Conservation (phyloP, 35 echinoderm and acorn worm genomes). For the Hemicentrotus pulcherrimus region DNA sequence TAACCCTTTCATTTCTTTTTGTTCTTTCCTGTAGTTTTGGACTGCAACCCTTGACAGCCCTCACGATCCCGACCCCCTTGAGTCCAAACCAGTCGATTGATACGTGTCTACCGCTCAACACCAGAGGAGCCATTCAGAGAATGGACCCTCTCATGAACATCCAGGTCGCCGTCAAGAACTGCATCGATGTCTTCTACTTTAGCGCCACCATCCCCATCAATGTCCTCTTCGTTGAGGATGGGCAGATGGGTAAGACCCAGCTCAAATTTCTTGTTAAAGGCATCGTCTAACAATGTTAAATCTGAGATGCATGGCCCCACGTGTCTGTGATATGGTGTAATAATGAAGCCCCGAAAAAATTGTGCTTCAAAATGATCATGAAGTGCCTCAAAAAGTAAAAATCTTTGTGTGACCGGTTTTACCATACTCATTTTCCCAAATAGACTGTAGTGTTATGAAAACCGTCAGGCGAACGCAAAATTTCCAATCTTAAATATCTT, state of each 20-base stretch:
- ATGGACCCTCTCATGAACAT: conserved; percentile 90
- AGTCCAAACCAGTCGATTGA: conserved; percentile 83
- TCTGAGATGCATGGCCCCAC: no score
- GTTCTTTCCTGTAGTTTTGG: conserved; percentile 75
- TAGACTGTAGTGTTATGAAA: no score
- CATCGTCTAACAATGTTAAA: no score
- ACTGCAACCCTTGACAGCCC: conserved; percentile 49
- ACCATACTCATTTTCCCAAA: no score
- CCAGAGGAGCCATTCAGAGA: conserved; percentile 65
- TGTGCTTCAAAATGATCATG: no score
- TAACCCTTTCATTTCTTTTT: not conserved
- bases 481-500: no score
- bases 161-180: conserved; percentile 91
- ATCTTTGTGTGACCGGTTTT: no score
- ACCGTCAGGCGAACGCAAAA: no score
- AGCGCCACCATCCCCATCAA: conserved; percentile 68
- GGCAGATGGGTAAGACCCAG: conserved; percentile 81
- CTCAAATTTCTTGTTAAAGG: not conserved
- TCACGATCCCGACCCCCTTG: conserved; percentile 70
- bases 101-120: conserved; percentile 63
- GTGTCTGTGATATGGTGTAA: no score
- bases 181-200: conserved; percentile 94
- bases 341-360: no score
- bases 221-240: conserved; percentile 75
- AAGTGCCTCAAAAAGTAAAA: no score